Evolutionary conservation across 2,797 vertebrate genomes (phyloP).

Genomic region (Percopsis omiscomaycus): DNA sequence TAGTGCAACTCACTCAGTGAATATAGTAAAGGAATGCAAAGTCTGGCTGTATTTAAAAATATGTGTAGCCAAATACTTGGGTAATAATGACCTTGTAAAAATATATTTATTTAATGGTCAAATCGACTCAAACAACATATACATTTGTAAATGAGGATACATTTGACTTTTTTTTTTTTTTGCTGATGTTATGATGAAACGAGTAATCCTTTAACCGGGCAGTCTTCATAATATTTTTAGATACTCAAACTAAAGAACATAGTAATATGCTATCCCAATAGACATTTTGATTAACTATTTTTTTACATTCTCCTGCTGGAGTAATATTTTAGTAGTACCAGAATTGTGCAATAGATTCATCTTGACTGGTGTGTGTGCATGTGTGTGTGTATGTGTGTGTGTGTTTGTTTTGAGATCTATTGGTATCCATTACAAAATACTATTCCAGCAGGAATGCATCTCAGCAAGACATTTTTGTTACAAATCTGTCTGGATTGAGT

Average conservation of each 20-base stretch:
- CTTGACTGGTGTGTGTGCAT: constrained; percentile 49
- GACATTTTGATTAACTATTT: constrained; percentile 61
- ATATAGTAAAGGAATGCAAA: no score
- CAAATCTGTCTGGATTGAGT: constrained; percentile 41
- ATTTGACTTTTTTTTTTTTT: constrained; percentile 26
- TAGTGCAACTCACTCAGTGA: no score
- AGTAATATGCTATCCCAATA: constrained; percentile 56
- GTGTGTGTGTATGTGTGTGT: constrained; percentile 41
- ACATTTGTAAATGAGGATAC: no score
- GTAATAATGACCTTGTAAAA: no score
- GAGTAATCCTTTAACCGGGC: constrained; percentile 27
- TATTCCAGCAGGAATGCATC: constrained; percentile 26
- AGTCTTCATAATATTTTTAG: constrained; percentile 47
- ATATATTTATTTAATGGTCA: no score
- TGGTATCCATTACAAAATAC: constrained; percentile 34
- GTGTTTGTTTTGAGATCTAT: constrained; percentile 12
- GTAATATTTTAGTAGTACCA: no score
- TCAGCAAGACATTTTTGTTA: constrained; percentile 33
- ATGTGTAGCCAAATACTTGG: no score
- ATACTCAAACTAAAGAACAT: constrained; percentile 58
- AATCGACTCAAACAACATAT: no score
- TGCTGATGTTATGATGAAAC: constrained; percentile 50
- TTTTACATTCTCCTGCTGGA: no score
- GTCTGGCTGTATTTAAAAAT: no score
- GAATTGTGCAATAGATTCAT: constrained; percentile 34